Evolutionary conservation across 2,888 invertebrate species (phyloP).

Genomic region (Hydrotaea cyrtoneurina): DNA sequence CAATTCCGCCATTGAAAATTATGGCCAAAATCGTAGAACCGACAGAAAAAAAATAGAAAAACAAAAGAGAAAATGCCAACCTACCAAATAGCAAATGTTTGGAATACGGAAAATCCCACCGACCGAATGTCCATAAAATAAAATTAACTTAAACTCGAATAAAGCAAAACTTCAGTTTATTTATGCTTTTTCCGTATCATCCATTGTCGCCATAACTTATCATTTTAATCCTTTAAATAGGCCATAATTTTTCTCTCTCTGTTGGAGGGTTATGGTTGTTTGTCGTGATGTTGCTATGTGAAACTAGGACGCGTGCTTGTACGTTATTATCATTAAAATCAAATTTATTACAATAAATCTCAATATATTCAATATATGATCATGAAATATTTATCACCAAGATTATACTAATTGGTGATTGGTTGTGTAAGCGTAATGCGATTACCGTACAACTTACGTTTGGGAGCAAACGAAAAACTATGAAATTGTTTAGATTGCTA

Average conservation of each 20-base stretch:
- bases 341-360: slow-evolving; percentile 52
- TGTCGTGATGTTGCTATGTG: too few relatives aligned
- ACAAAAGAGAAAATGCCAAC: too few relatives aligned
- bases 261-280: neutral
- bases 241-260: slow-evolving; percentile 22
- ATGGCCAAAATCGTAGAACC: slow-evolving; percentile 49
- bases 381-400: slow-evolving; percentile 24
- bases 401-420: slow-evolving; percentile 34
- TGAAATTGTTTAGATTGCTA: too few relatives aligned
- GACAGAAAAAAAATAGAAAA: slow-evolving; percentile 32
- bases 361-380: slow-evolving; percentile 47
- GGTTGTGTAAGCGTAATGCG: slow-evolving; percentile 11
- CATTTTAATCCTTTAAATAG: slow-evolving; percentile 63
- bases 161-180: slow-evolving; percentile 72
- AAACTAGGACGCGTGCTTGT: neutral
- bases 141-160: slow-evolving; percentile 79
- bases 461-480: too few relatives aligned
- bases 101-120: slow-evolving; percentile 14
- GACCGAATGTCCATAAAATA: slow-evolving; percentile 77
- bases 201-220: slow-evolving; percentile 46
- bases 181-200: slow-evolving; percentile 1
- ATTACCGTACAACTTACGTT: neutral
- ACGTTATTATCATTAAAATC: slow-evolving; percentile 53
- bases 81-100: slow-evolving; percentile 33
- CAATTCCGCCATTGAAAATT: slow-evolving; percentile 58